Base-by-base conservation (phyloP, 2,797 vertebrate genomes). In the Sphenopsis melanotis region DNA sequence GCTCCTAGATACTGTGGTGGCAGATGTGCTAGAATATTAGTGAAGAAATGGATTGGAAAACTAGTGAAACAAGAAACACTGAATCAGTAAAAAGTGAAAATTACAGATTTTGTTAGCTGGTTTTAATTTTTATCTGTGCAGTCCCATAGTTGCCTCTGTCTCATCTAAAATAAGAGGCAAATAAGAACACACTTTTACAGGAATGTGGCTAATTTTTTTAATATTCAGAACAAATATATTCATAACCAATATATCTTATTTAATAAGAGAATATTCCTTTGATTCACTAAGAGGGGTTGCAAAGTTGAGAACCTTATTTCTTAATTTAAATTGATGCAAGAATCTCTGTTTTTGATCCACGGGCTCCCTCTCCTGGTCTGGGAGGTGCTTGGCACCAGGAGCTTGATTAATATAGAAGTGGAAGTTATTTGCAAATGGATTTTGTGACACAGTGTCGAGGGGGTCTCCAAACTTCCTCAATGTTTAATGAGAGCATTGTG, bases 341-440 rank as follows among this genome's bases (percentile, higher is more conserved):
- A 56, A 55, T 64, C 36, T 78, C 36, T 17, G 57, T 96, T 95
- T 87, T 78, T 91, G 69, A 91, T 97, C 82, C 87, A 22, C 37
- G 94, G 64, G 95, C 97, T 97, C 98, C 98, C 96, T 96, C 98
- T 98, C 20, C 94, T 98, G 98, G 97, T n/a, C 5, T 5, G 13
- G 59, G 1, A 1, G 3, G 19, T 66, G 91, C 56, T 66, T 70
- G 79, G 63, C 39, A 60, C 32, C 36, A 64, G 37, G 46, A 71
- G 36, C 34, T 70, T 46, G 44, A 23, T 81, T 15, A 36, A 32
- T 56, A 32, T 30, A 9, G 59, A 46, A 60, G 42, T 50, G 49
- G 41, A 66, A 90, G 50, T 83, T 87, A 53, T 22, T 76, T 89
- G 64, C 44, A 47, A 47, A 61, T 29, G 36, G 41, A 59, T 80